These are phyloP conservation scores for Tachystola acroxantha DNA, from an alignment of 2,888 invertebrate genomes.

Conservation along the genomic window DNA sequence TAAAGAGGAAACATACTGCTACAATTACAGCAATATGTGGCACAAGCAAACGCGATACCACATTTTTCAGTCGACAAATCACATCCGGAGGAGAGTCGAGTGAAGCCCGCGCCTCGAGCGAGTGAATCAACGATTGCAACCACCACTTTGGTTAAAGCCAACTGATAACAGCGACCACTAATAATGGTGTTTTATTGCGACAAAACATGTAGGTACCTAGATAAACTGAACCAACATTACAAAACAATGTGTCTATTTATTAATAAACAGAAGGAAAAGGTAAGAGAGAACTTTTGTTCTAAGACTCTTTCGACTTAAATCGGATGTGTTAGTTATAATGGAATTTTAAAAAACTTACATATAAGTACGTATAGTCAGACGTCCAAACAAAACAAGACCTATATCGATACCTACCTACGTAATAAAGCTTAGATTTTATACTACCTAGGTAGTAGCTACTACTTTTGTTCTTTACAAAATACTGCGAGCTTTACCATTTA, in stretches of 20 bases:
- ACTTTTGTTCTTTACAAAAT: conserved; percentile 5
- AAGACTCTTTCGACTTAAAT: too few relatives aligned
- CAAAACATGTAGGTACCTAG: background rate
- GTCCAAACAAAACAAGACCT: too few relatives aligned
- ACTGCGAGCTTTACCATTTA: conserved; percentile 28
- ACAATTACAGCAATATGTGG: conserved; percentile 51
- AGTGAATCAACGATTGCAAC: conserved; percentile 67
- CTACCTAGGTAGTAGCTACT: too few relatives aligned
- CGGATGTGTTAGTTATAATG: too few relatives aligned
- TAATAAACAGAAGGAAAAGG: too few relatives aligned
- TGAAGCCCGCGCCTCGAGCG: conserved; percentile 48
- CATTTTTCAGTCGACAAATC: conserved; percentile 75
- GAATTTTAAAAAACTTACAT: too few relatives aligned
- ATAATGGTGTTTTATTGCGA: conserved; percentile 6
- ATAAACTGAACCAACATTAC: too few relatives aligned
- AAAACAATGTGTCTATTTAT: too few relatives aligned
- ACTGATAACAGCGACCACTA: conserved; percentile 40
- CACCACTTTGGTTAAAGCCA: conserved; percentile 38
- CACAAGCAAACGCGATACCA: conserved; percentile 57
- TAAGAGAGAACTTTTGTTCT: too few relatives aligned
- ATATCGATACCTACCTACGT: too few relatives aligned
- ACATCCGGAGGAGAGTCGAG: conserved; percentile 67
- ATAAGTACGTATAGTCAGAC: too few relatives aligned
- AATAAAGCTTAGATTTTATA: too few relatives aligned
- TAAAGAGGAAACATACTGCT: conserved; percentile 67